Percentiles rank a stretch among this genome's conserved stretches.
phyloP scores from a whole-genome alignment of 2,797 vertebrate genomes.

The Hybognathus amarus region DNA sequence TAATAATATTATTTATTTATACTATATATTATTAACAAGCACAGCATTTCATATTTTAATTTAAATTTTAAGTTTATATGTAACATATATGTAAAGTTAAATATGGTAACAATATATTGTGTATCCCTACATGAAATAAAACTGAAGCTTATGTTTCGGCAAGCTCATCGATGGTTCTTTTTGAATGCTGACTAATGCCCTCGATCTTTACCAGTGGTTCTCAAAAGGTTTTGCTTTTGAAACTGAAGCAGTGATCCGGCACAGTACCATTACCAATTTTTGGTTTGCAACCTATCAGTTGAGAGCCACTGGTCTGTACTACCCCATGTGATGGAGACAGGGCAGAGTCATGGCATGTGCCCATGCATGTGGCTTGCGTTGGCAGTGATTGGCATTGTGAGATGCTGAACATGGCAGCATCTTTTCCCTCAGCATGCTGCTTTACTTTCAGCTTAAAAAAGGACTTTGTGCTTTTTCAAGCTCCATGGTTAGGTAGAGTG shows the following conservation, averaged over 20 bases:
- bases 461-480: background rate
- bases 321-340: slow-evolving; percentile 28
- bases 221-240: background rate
- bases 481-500: background rate
- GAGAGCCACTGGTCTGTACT: slow-evolving; percentile 20
- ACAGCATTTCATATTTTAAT: too few species aligned
- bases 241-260: background rate
- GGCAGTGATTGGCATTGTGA: slow-evolving; percentile 40
- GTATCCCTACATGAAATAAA: background rate
- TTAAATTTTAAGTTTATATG: too few species aligned
- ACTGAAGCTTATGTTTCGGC: background rate
- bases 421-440: slow-evolving; percentile 71
- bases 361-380: slow-evolving; percentile 67
- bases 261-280: background rate
- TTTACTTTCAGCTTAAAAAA: slow-evolving; percentile 61
- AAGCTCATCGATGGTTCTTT: background rate
- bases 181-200: slow-evolving; percentile 8
- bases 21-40: too few species aligned
- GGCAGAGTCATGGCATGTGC: slow-evolving; percentile 63
- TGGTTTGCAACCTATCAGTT: background rate
- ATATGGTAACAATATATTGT: background rate
- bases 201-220: background rate
- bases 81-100: too few species aligned
- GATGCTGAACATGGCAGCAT: slow-evolving; percentile 25
- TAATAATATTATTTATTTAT: too few species aligned